These are phyloP conservation scores for Daubentonia madagascariensis DNA, from an alignment of 2,113 vertebrate genomes.

Conservation along the genomic window DNA sequence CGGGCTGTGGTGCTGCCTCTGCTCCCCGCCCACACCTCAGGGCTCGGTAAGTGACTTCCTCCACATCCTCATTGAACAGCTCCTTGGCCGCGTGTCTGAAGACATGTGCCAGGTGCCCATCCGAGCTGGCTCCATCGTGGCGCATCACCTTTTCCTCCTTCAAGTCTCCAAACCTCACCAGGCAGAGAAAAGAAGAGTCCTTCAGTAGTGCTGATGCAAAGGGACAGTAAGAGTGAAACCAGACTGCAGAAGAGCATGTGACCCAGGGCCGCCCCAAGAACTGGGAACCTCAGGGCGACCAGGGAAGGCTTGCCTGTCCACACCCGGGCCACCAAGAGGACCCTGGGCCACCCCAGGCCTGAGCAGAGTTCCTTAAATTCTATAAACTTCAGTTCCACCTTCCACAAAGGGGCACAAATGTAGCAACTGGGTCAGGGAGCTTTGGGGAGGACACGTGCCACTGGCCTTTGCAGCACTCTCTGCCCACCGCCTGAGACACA, in stretches of 20 bases:
- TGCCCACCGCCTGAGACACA: background rate
- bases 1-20: background rate
- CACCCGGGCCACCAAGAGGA: background rate
- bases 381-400: background rate
- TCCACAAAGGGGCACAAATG: background rate
- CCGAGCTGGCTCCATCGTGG: slow-evolving; percentile 88
- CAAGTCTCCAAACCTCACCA: slow-evolving; percentile 85
- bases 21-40: slow-evolving; percentile 83
- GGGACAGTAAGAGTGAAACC: too few relatives aligned
- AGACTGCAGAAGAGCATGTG: background rate
- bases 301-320: background rate
- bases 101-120: slow-evolving; percentile 93
- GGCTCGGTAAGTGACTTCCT: slow-evolving; percentile 91
- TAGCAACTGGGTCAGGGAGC: background rate
- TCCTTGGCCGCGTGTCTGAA: slow-evolving; percentile 95
- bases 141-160: slow-evolving; percentile 82
- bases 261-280: rapidly evolving
- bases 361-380: background rate
- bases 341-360: rapidly evolving
- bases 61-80: slow-evolving; percentile 91
- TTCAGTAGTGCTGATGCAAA: background rate
- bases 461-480: background rate
- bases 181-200: background rate
- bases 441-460: background rate
- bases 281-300: background rate